These are phyloP conservation scores for Hiodon alosoides DNA, from an alignment of 2,113 vertebrate genomes.

Conservation along the genomic window DNA sequence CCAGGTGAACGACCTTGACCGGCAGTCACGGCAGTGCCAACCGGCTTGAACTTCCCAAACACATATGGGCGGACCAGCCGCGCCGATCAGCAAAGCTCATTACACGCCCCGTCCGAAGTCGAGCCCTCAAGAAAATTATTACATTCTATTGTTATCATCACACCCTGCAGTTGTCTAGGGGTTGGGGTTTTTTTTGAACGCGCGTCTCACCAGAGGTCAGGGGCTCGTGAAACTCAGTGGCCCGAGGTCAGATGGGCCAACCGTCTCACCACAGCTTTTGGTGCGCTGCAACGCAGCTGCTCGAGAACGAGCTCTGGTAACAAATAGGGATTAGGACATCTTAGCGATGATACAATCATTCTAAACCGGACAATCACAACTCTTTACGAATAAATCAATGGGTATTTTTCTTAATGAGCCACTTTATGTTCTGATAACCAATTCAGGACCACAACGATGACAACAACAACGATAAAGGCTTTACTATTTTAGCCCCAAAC, in stretches of 20 bases:
- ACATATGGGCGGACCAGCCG: slow-evolving; percentile 15
- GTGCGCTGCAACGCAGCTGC: slow-evolving; percentile 14
- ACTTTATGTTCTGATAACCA: too few species aligned
- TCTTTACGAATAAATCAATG: too few species aligned
- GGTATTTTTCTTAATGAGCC: too few species aligned
- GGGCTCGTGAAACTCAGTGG: slow-evolving; percentile 23
- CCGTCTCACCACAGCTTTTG: neutral
- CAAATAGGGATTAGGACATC: too few species aligned
- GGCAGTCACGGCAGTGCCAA: slow-evolving; percentile 25
- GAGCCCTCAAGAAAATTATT: neutral
- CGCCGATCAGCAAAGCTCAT: neutral
- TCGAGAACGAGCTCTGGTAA: neutral
- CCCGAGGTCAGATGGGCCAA: too few species aligned
- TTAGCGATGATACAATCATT: too few species aligned
- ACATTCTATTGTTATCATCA: slow-evolving; percentile 13
- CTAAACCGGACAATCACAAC: too few species aligned
- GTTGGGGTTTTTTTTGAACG: slow-evolving; percentile 7
- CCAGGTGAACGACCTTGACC: slow-evolving; percentile 41
- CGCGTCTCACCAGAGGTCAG: slow-evolving; percentile 21
- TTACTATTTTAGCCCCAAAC: too few species aligned
- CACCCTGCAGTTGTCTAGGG: slow-evolving; percentile 8
- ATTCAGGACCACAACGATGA: too few species aligned
- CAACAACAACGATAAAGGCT: too few species aligned
- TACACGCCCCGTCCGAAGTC: neutral
- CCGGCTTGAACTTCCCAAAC: slow-evolving; percentile 31